Evolutionary conservation across 2,113 vertebrate species (phyloP).

Genomic region (Podarcis cretensis): DNA sequence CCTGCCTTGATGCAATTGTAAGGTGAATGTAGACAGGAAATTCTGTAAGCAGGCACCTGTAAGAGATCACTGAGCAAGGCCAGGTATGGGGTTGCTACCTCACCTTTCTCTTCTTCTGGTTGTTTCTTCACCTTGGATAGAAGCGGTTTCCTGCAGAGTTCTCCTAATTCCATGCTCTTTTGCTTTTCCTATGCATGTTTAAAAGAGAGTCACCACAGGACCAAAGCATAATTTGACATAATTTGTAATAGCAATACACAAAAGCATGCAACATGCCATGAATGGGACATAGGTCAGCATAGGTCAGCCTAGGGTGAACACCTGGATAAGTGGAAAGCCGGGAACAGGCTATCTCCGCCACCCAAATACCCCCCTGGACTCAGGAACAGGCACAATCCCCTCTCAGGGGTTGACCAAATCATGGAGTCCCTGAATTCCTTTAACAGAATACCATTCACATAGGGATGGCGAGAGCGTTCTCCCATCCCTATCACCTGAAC

Average conservation of each 20-base stretch:
- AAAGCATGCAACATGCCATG: background rate
- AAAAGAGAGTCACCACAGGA: background rate
- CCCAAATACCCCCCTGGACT: too few relatives aligned
- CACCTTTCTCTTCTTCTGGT: slow-evolving; percentile 54
- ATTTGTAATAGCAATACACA: background rate
- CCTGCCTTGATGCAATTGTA: background rate
- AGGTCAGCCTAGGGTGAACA: too few relatives aligned
- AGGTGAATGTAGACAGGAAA: background rate
- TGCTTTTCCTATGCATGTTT: slow-evolving; percentile 45
- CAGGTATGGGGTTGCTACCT: slow-evolving; percentile 29
- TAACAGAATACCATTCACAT: too few relatives aligned
- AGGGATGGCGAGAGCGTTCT: too few relatives aligned
- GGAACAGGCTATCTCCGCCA: too few relatives aligned
- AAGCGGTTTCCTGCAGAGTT: slow-evolving; percentile 67
- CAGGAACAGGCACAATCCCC: too few relatives aligned
- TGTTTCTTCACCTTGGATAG: slow-evolving; percentile 62
- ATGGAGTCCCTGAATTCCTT: too few relatives aligned
- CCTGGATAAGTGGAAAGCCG: too few relatives aligned
- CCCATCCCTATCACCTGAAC: too few relatives aligned
- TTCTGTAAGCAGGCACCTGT: background rate
- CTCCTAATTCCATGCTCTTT: slow-evolving; percentile 65
- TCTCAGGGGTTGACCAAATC: too few relatives aligned
- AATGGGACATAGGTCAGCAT: background rate
- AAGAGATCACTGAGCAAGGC: too few relatives aligned
- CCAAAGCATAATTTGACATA: background rate